phyloP scores from a whole-genome alignment of 2,113 vertebrate genomes.

The Montifringilla adamsi region DNA sequence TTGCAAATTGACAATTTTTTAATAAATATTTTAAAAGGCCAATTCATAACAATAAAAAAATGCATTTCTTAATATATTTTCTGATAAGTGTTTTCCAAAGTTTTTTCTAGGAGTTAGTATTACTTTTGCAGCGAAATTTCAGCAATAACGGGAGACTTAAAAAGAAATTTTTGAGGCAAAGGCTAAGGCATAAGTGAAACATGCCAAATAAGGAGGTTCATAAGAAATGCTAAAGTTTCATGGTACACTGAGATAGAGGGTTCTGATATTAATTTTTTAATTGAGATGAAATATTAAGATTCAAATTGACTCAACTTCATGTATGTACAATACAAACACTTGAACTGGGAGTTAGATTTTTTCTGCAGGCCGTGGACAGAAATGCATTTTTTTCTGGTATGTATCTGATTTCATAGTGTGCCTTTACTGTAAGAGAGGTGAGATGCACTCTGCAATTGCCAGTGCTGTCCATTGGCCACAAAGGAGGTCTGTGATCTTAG shows the following conservation, averaged over 20 bases:
- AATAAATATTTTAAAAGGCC: not conserved
- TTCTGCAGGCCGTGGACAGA: not conserved
- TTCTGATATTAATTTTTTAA: not conserved
- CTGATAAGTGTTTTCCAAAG: not conserved
- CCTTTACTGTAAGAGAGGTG: not conserved
- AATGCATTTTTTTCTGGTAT: not conserved
- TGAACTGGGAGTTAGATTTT: not conserved
- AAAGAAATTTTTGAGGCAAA: not conserved
- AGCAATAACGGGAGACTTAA: not conserved
- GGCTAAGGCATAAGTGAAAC: not conserved
- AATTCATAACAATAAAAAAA: not conserved
- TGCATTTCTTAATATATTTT: not conserved
- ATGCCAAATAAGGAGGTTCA: not conserved
- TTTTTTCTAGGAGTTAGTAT: not conserved
- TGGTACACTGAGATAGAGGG: not conserved
- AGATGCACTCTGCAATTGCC: not conserved
- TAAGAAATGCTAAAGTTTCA: not conserved
- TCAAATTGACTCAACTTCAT: not conserved
- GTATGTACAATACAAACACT: not conserved
- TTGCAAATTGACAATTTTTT: not conserved
- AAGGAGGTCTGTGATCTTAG: rapidly evolving
- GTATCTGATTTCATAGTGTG: not conserved
- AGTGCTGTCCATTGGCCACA: not conserved
- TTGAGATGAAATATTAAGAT: not conserved
- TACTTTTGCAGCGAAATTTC: not conserved